Evolutionary conservation across 2,113 vertebrate species (phyloP).

Genomic region (Gallinago paraguaiae): DNA sequence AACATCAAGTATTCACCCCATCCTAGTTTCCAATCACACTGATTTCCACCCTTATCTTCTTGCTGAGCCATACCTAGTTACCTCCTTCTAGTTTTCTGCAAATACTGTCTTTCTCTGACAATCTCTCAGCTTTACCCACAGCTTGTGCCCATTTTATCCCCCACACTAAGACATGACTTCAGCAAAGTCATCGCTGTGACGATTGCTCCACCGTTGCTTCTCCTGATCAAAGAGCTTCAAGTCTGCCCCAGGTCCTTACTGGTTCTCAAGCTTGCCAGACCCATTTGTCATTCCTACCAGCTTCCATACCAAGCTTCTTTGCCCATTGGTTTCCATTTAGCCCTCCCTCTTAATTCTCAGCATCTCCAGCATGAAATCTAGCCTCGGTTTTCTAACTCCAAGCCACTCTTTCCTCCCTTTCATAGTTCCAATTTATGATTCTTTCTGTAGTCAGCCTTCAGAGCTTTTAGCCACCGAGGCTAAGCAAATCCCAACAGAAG

Average conservation of each 20-base stretch:
- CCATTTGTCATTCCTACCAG: neutral
- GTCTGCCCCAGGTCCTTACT: neutral
- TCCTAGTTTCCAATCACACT: neutral
- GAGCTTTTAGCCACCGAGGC: neutral
- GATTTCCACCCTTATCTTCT: neutral
- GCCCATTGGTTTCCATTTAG: neutral
- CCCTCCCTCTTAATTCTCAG: neutral
- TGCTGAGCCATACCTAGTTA: neutral
- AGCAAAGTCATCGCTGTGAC: no score
- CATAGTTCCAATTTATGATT: neutral
- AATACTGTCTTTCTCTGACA: neutral
- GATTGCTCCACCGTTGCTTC: neutral
- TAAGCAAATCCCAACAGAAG: neutral
- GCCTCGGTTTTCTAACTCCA: neutral
- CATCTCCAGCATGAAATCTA: neutral
- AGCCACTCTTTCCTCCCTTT: neutral
- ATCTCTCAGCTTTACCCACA: neutral
- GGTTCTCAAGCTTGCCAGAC: neutral
- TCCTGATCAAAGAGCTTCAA: neutral
- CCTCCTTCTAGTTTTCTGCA: neutral
- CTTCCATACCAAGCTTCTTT: neutral
- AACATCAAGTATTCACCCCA: neutral
- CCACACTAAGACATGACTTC: neutral
- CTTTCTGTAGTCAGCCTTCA: neutral
- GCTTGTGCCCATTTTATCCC: neutral